Base-by-base conservation (phyloP, 2,113 vertebrate genomes). In the Poicephalus gulielmi region DNA sequence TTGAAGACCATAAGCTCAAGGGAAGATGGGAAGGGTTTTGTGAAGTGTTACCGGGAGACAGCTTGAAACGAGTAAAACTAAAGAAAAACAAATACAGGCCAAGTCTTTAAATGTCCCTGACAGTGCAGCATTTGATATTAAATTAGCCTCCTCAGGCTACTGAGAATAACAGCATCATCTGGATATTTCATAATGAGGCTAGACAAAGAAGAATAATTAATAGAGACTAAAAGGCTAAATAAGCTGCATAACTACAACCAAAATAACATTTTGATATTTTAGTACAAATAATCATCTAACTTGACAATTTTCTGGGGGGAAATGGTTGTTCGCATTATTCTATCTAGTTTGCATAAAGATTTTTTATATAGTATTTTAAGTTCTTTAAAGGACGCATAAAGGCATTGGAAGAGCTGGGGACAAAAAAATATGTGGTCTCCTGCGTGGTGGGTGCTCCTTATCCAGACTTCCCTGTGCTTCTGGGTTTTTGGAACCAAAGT, bases 131-230 rank as follows among this genome's bases (percentile, higher is more conserved):
- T 82, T 87, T 96, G 62, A 60, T 30, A 68, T 70, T 47, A 91
- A 84, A 95, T 85, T 53, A 49, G 11, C 35, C 39, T 92, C 33
- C 33, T 71, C 35, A 62, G 89, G 66, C 55, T 55, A 55, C 55
- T 75, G 63, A 91, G 59, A 91, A 66, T 8, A 92, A 19, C 37
- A 73, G 1, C 24, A 90, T 33, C 59, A 74, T 69, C 79, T 88
- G 49, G 49, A 57, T 80, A 55, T 86, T 79, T 96, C 79, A 31
- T 87, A 89, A 90, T 47, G 12, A 95, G 47, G 20, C 37, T 78
- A 90, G 50, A 73, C 64, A 86, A 92, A 86, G 31, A 59, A 62
- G 12, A 81, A 83, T 77, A 94, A 80, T 89, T 87, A 78, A 83
- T 82, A 82, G 53, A 63, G 33, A 74, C 67, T 86, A 81, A 88